Base-by-base conservation (phyloP, 2,113 vertebrate genomes). In the Gorsachius goisagi region DNA sequence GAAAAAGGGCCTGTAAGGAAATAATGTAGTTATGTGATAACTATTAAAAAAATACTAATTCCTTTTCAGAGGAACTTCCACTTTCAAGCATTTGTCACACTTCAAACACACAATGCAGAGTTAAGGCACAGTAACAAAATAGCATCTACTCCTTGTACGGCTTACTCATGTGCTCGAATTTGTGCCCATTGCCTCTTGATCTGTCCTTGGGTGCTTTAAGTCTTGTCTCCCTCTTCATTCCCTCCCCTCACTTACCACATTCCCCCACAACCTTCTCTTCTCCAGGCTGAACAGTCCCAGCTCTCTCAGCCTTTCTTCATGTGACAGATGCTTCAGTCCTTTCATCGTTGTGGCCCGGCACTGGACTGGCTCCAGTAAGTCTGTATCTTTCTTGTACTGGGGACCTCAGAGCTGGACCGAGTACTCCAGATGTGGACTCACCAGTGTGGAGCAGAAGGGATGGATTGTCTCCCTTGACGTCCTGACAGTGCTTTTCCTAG, bases 31-130 rank as follows among this genome's bases (percentile, higher is more conserved):
- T 35, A 37, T 26, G 15, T 26, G 22, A 60, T 26, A 22, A 59
- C 13, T 60, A 37, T 37, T 60, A 37, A 7, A 50, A 63, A 55
- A 63, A 67, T 4, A 19, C 23, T 33, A 58, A 68, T 67, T 88
- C 19, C 18, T 90, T 75, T 89, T 60, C 80, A 86, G 72, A 90
- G 11, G 45, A 95, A 85, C 23, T 88, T 67, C 27, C 24, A 11
- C 60, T 97, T 92, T 88, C 53, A 76, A 91, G 41, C 27, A 26
- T 94, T 96, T 96, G 85, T 93, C 69, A 93, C 75, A 76, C 72
- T 93, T 95, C 76, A 90, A 86, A 92, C 28, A 76, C 23, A 82
- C n/a, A 87, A 79, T 26, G 27, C 23, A 86, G 41, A 75, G 30
- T 52, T 83, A 89, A 94, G 37, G 26, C 24, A 67, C 20, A 49